A percentile compares a stretch with the other conserved stretches of the same genome.
These are phyloP conservation scores for Mesoligia furuncula DNA, from an alignment of 2,888 invertebrate genomes.

Conservation along the genomic window DNA sequence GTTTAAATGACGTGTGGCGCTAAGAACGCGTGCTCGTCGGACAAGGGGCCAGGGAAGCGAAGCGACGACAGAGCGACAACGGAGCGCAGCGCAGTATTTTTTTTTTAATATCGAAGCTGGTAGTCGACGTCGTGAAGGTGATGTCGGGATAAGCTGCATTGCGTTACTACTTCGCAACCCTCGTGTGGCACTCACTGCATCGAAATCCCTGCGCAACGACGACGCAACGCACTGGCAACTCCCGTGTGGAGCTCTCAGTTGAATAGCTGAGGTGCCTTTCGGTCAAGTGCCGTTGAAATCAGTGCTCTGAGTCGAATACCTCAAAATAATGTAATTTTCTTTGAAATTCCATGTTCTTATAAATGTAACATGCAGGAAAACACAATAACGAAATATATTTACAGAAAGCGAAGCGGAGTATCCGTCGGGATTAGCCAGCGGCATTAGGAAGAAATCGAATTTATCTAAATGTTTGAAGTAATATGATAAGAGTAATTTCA, in stretches of 20 bases:
- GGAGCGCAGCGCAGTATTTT: too few relatives aligned
- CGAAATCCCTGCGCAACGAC: too few relatives aligned
- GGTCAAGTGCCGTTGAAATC: not conserved
- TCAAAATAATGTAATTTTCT: not conserved
- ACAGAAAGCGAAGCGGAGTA: slow-evolving; percentile 35
- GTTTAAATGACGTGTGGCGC: too few relatives aligned
- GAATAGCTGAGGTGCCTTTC: not conserved
- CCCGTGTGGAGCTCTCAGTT: not conserved
- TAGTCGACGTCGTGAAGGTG: too few relatives aligned
- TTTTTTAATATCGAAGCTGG: too few relatives aligned
- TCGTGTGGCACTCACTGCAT: not conserved
- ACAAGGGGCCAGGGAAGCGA: too few relatives aligned
- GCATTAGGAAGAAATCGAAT: slow-evolving; percentile 84
- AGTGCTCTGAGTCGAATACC: not conserved
- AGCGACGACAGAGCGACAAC: not conserved
- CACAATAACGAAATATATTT: slow-evolving; percentile 30
- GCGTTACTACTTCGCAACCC: too few relatives aligned
- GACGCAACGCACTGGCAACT: too few relatives aligned
- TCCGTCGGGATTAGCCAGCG: slow-evolving; percentile 86
- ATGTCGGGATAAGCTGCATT: too few relatives aligned
- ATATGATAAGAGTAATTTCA: slow-evolving; percentile 71
- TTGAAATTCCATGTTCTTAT: not conserved
- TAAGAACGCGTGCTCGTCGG: too few relatives aligned
- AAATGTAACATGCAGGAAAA: not conserved
- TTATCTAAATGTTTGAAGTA: slow-evolving; percentile 80